Evolutionary conservation across 2,113 vertebrate species (phyloP).

Genomic region (Protomyctophum bolini): DNA sequence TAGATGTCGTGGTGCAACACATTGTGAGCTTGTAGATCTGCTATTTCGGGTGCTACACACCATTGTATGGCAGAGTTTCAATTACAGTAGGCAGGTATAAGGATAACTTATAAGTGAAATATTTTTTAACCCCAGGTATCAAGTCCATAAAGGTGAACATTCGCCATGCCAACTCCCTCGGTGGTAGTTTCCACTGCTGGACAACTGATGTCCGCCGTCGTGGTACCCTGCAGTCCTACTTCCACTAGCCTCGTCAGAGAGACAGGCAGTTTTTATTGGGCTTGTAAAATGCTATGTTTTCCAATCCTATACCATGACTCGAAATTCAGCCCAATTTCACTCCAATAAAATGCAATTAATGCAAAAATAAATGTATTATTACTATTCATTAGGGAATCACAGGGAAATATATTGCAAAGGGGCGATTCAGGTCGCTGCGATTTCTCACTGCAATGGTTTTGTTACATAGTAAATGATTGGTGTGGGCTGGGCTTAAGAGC

Average conservation of each 20-base stretch:
- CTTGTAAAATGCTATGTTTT: constrained; percentile 60
- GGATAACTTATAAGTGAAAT: background rate
- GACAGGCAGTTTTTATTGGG: constrained; percentile 72
- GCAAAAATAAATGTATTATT: background rate
- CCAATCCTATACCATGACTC: background rate
- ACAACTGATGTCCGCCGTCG: constrained; percentile 94
- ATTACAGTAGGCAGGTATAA: too few relatives aligned
- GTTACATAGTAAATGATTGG: too few relatives aligned
- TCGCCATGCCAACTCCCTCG: constrained; percentile 95
- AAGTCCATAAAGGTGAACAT: constrained; percentile 91
- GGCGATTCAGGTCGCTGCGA: too few relatives aligned
- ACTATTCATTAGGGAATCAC: background rate
- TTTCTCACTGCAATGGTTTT: too few relatives aligned
- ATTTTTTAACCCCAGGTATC: constrained; percentile 83
- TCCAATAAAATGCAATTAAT: background rate
- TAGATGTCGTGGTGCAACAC: too few relatives aligned
- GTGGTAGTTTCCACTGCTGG: constrained; percentile 99
- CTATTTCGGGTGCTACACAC: too few relatives aligned
- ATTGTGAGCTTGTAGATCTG: too few relatives aligned
- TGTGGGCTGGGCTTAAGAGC: too few relatives aligned
- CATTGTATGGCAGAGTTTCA: too few relatives aligned
- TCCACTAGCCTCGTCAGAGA: constrained; percentile 83
- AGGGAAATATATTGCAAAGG: background rate
- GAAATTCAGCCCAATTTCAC: background rate
- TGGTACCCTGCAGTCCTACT: constrained; percentile 92